Percentiles rank a stretch among this genome's conserved stretches.
These are phyloP conservation scores for Bombus cullumanus DNA, from an alignment of 1,140 invertebrate genomes.

Conservation along the genomic window DNA sequence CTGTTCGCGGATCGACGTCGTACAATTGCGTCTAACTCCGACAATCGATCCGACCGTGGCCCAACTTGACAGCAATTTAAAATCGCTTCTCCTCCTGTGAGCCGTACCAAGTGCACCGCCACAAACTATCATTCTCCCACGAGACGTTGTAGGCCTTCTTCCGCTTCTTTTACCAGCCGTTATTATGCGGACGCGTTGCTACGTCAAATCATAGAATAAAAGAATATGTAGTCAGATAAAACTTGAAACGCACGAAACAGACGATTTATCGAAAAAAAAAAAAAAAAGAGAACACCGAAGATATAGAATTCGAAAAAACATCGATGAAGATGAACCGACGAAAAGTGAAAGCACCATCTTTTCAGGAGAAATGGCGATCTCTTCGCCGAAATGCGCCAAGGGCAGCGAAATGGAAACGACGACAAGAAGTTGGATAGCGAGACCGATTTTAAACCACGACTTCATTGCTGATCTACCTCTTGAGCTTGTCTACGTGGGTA, in stretches of 20 bases:
- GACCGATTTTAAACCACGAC: conserved; percentile 83
- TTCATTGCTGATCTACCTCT: conserved; percentile 82
- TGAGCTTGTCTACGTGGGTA: conserved; percentile 85
- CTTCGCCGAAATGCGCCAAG: conserved; percentile 55
- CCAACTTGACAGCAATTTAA: conserved; percentile 81
- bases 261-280: neutral
- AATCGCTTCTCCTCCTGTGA: conserved; percentile 65
- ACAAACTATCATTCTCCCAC: conserved; percentile 24
- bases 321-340: conserved; percentile 29
- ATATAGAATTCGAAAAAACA: neutral
- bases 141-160: conserved; percentile 20
- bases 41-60: conserved; percentile 81
- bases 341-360: conserved; percentile 70
- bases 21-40: conserved; percentile 77
- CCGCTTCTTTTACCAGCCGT: conserved; percentile 2
- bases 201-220: neutral
- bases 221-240: neutral
- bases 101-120: conserved; percentile 29
- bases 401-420: conserved; percentile 54
- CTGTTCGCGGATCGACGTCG: conserved; percentile 43
- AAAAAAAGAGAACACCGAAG: neutral
- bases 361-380: conserved; percentile 66
- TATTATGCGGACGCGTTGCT: neutral
- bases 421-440: conserved; percentile 68
- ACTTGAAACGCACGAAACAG: neutral